Evolutionary conservation across 2,113 vertebrate genomes (phyloP).

Genomic region (Aplodontia rufa): DNA sequence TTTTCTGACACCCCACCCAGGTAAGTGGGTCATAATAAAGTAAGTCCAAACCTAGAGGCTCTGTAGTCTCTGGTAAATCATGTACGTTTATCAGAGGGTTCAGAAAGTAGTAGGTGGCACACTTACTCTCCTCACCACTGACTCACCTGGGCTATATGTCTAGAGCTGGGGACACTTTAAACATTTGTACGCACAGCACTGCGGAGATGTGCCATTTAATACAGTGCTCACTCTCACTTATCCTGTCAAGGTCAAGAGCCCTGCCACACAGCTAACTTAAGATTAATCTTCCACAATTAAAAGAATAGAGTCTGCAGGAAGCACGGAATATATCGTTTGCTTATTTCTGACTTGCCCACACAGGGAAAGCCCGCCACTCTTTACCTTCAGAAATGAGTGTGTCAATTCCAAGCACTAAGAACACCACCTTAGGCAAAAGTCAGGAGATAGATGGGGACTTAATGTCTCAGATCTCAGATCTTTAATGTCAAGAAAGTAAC

Average conservation of each 20-base stretch:
- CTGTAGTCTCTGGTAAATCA: not conserved
- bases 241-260: constrained; percentile 18
- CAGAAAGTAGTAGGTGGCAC: not conserved
- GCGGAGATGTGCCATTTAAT: not conserved
- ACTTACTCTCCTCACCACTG: not conserved
- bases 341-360: not conserved
- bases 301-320: not conserved
- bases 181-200: not conserved
- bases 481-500: constrained; percentile 12
- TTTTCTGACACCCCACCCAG: not conserved
- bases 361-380: not conserved
- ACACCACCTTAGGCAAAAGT: constrained; percentile 20
- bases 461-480: not conserved
- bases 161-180: not conserved
- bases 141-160: not conserved
- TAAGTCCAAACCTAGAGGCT: not conserved
- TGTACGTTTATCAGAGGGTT: not conserved
- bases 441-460: not conserved
- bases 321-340: not conserved
- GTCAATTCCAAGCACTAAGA: not conserved
- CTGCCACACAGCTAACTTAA: not conserved
- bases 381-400: not conserved
- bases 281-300: constrained; percentile 5
- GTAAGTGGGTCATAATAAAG: not conserved
- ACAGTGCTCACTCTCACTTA: not conserved